These are phyloP conservation scores for Euleptes europaea DNA, from an alignment of 2,113 vertebrate genomes.

Conservation along the genomic window DNA sequence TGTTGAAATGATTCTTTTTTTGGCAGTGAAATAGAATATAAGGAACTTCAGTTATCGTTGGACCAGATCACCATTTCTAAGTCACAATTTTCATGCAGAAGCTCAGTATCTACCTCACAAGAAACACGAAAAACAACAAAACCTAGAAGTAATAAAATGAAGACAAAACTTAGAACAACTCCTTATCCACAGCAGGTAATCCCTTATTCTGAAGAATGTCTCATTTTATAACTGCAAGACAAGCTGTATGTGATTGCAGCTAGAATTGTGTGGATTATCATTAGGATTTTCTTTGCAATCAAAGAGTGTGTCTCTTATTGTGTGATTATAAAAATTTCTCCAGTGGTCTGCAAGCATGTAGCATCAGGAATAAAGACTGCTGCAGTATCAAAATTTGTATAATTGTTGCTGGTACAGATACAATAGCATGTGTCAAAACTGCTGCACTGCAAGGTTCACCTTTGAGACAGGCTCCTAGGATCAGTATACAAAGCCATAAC, in stretches of 20 bases:
- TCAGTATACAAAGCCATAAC: neutral
- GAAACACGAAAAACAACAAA: slow-evolving; percentile 85
- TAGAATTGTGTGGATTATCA: neutral
- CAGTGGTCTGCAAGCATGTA: neutral
- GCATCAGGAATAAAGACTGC: neutral
- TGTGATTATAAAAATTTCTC: neutral
- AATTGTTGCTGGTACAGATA: neutral
- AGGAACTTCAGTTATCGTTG: slow-evolving; percentile 88
- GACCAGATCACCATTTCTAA: slow-evolving; percentile 84
- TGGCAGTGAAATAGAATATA: slow-evolving; percentile 88
- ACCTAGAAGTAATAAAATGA: slow-evolving; percentile 83
- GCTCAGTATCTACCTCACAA: slow-evolving; percentile 79
- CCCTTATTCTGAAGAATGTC: accelerated
- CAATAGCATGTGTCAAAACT: neutral
- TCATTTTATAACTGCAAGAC: neutral
- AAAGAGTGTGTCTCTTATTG: neutral
- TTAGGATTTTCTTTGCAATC: neutral
- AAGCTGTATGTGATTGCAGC: neutral
- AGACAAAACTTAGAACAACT: slow-evolving; percentile 81
- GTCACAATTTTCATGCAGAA: slow-evolving; percentile 80
- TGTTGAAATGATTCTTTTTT: slow-evolving; percentile 23
- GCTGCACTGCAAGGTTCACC: neutral
- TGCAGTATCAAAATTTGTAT: neutral
- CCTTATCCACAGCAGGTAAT: slow-evolving; percentile 88
- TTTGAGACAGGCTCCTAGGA: neutral